Base-by-base conservation (phyloP, 2,888 invertebrate species). In the Drosophila merina region DNA sequence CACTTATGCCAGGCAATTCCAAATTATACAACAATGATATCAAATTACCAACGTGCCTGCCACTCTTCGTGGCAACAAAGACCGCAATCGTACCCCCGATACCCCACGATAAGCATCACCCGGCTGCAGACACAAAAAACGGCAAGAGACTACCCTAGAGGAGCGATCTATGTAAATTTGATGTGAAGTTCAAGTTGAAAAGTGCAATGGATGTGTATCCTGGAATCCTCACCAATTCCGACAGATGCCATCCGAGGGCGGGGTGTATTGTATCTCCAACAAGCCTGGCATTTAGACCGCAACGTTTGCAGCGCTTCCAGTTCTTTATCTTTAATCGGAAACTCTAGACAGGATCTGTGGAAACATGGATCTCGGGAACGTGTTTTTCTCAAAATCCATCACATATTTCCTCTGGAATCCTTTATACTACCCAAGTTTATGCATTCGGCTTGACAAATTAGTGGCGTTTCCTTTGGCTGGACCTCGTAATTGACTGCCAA, bases 11-110 rank as follows among this genome's bases (percentile, higher is more conserved):
- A 74, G 78, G 77, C 85, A 83, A 80, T 80, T 77, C 74, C 82
- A 85, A 83, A 84, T 83, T 86, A 86, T 79, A 86, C 81, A 86
- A 84, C 83, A 84, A 84, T 84, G 84, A 81, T 84, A 84, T 84
- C 84, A 81, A 86, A 86, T 84, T 84, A 84, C 84, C 74, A 75
- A 74, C 77, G 71, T 59, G 77, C 57, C 67, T 59, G 68, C 44
- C 58, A 72, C 62, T 57, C 64, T 4, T 0, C 9, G 44, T 25
- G 49, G 26, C 48, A 42, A 54, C 49, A 59, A 66, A 76, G 79
- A 79, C 84, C 84, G 66, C 84, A 83, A 84, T 79, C 84, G 78
- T 82, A 63, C 49, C 60, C 73, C 71, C n/a, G 20, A 20, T 20
- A 20, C 20, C 20, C 20, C 20, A 20, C 28, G 48, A 66, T 74